Conservation (phyloP, 2,113 vertebrate species). For the Pipra filicauda region DNA sequence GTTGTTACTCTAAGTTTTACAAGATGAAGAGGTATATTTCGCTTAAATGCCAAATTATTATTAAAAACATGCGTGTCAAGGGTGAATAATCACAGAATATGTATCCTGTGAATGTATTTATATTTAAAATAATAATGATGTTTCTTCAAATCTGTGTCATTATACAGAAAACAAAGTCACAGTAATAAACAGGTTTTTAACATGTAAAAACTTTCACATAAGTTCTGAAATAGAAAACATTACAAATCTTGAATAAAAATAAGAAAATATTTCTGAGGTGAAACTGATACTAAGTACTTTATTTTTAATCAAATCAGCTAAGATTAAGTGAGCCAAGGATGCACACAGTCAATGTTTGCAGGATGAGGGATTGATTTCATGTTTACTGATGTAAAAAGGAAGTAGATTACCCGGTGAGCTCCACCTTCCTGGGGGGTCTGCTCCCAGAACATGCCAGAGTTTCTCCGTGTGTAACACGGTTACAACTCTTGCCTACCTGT, state of each 20-base stretch:
- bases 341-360: neutral
- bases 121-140: neutral
- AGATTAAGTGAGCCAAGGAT: neutral
- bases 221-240: neutral
- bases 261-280: neutral
- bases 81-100: neutral
- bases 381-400: neutral
- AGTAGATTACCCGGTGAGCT: neutral
- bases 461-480: accelerated
- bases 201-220: neutral
- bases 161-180: neutral
- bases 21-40: constrained; percentile 3
- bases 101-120: neutral
- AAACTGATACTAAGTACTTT: neutral
- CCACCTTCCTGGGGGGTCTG: neutral
- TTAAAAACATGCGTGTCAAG: neutral
- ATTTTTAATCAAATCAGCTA: constrained; percentile 23
- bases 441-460: neutral
- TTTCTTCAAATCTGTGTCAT: neutral
- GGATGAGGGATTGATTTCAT: neutral
- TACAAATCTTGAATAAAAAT: neutral
- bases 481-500: neutral
- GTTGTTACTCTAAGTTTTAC: neutral
- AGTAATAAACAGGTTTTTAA: neutral
- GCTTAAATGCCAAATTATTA: constrained; percentile 37